phyloP scores from a whole-genome alignment of 2,888 invertebrate species.

The Patella ulyssiponensis region DNA sequence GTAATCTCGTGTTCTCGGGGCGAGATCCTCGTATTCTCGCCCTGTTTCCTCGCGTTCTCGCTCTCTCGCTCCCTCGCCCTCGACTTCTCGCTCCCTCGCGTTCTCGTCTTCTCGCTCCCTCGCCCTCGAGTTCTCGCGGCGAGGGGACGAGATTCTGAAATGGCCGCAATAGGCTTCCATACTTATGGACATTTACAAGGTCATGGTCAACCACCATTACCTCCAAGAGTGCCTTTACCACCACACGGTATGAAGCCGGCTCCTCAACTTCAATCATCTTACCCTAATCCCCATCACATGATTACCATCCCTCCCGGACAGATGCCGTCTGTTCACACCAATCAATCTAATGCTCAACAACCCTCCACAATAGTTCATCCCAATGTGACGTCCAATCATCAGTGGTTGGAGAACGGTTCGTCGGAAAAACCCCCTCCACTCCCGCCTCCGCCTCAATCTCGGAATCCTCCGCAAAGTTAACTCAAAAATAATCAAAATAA shows the following conservation, averaged over 20 bases:
- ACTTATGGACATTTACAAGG: constrained; percentile 30
- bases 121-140: no score
- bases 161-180: no score
- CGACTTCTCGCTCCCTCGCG: no score
- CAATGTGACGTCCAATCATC: constrained; percentile 11
- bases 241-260: constrained; percentile 35
- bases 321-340: constrained; percentile 33
- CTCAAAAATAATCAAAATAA: not conserved
- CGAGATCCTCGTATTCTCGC: no score
- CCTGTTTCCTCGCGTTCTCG: no score
- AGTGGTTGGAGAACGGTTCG: not conserved
- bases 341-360: constrained; percentile 15
- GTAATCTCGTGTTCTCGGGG: no score
- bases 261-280: constrained; percentile 14
- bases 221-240: constrained; percentile 56
- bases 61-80: no score
- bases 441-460: constrained; percentile 18
- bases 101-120: no score
- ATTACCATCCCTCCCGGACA: constrained; percentile 18
- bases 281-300: constrained; percentile 11
- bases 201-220: constrained; percentile 51
- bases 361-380: constrained; percentile 19
- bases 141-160: no score
- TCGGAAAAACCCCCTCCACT: not conserved
- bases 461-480: not conserved